These are phyloP conservation scores for Galerucella pusilla DNA, from an alignment of 2,888 invertebrate species.

Conservation along the genomic window DNA sequence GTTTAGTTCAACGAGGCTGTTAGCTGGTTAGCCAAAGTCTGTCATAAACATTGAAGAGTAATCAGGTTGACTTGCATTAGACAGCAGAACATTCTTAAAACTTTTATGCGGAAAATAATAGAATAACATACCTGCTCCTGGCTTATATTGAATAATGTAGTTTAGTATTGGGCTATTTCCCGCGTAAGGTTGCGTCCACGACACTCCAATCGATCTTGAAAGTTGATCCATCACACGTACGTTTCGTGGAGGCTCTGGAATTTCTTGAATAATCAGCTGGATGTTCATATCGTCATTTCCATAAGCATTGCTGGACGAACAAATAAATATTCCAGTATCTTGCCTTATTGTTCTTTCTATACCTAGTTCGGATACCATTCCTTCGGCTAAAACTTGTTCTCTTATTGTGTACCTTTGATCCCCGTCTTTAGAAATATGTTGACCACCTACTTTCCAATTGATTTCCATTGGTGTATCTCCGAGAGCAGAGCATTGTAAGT, in stretches of 20 bases:
- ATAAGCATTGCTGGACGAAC: conserved; percentile 88
- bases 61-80: background rate
- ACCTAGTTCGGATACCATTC: conserved; percentile 86
- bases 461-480: conserved; percentile 91
- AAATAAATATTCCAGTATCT: conserved; percentile 90
- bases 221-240: conserved; percentile 86
- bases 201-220: conserved; percentile 84
- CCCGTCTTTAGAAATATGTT: conserved; percentile 77
- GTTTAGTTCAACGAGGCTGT: too few species aligned
- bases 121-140: conserved; percentile 74
- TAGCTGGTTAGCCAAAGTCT: too few species aligned
- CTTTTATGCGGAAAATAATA: background rate
- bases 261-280: conserved; percentile 90
- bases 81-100: background rate
- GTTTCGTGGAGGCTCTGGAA: conserved; percentile 90
- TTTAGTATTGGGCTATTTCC: conserved; percentile 90
- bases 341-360: conserved; percentile 86
- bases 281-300: conserved; percentile 92
- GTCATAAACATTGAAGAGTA: background rate
- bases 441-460: conserved; percentile 83
- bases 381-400: conserved; percentile 82
- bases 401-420: conserved; percentile 79
- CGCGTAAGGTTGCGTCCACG: conserved; percentile 91
- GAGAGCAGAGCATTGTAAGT: conserved; percentile 86
- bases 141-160: conserved; percentile 90